Percentiles rank a stretch among this genome's conserved stretches.
Evolutionary conservation across 2,888 invertebrate species (phyloP).

Genomic region (Thyatira batis): DNA sequence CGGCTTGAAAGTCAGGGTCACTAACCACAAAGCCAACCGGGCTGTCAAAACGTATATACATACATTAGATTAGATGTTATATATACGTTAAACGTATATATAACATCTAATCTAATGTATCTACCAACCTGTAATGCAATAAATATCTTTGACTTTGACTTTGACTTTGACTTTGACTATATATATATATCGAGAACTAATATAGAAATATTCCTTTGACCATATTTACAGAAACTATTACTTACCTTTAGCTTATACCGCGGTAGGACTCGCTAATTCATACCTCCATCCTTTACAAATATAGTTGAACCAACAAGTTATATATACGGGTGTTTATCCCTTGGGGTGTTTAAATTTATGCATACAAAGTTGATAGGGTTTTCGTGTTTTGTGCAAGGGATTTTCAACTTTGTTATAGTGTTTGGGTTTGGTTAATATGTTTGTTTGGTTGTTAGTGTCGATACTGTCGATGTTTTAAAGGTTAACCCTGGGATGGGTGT

Average conservation of each 20-base stretch:
- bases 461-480: slow-evolving; percentile 54
- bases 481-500: slow-evolving; percentile 40
- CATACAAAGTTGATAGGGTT: slow-evolving; percentile 4
- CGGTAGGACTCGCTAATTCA: slow-evolving; percentile 76
- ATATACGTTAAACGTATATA: too few relatives aligned
- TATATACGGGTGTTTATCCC: slow-evolving; percentile 36
- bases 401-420: slow-evolving; percentile 30
- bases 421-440: slow-evolving; percentile 53
- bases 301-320: slow-evolving; percentile 57
- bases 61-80: too few relatives aligned
- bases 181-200: too few relatives aligned
- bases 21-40: background rate
- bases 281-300: slow-evolving; percentile 68
- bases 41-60: too few relatives aligned
- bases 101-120: too few relatives aligned
- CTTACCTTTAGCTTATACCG: slow-evolving; percentile 59
- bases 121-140: too few relatives aligned
- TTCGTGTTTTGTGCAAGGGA: slow-evolving; percentile 18
- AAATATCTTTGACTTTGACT: too few relatives aligned
- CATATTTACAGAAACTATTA: slow-evolving; percentile 52
- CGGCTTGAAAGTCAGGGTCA: too few relatives aligned
- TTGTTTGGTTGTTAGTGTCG: slow-evolving; percentile 58
- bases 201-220: slow-evolving; percentile 24
- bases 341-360: slow-evolving; percentile 1
- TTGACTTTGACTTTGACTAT: too few relatives aligned